Percentiles rank a stretch among this genome's conserved stretches.
These are phyloP conservation scores for Leuctra nigra DNA, from an alignment of 2,888 invertebrate genomes.

Conservation along the genomic window DNA sequence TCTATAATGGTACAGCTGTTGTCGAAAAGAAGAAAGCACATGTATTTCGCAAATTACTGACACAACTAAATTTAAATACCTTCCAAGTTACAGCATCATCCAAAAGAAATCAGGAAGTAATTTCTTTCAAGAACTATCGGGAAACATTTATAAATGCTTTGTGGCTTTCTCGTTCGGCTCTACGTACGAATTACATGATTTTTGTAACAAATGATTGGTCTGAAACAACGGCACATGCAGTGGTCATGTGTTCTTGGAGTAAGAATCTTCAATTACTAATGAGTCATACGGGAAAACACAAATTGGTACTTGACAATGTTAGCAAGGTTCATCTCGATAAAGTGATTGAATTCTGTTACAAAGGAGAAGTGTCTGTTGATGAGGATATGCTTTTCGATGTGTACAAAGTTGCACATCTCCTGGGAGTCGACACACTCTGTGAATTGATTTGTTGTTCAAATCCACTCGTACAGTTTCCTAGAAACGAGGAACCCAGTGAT, in stretches of 20 bases:
- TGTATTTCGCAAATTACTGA: too few relatives aligned
- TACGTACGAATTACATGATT: conserved; percentile 18
- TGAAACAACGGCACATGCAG: conserved; percentile 17
- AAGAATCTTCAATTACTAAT: too few relatives aligned
- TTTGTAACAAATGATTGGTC: conserved; percentile 20
- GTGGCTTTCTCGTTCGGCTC: conserved; percentile 11
- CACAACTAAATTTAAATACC: too few relatives aligned
- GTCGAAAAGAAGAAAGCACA: too few relatives aligned
- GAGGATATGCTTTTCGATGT: conserved; percentile 10
- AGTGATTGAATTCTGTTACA: conserved; percentile 27
- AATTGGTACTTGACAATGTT: conserved; percentile 22
- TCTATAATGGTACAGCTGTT: conserved; percentile 18
- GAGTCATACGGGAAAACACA: too few relatives aligned
- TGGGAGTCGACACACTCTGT: conserved; percentile 23
- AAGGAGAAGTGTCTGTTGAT: conserved; percentile 16
- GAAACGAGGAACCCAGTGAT: background rate
- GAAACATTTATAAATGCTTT: conserved; percentile 17
- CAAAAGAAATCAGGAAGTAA: too few relatives aligned
- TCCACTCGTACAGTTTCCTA: background rate
- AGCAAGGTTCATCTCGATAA: conserved; percentile 21
- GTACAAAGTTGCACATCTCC: conserved; percentile 21
- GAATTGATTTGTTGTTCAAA: conserved; percentile 11
- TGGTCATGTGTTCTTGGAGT: conserved; percentile 21
- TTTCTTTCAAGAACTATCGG: conserved; percentile 3
- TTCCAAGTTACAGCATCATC: too few relatives aligned